Evolutionary conservation across 2,113 vertebrate species (phyloP), one percentile per base, ranked within the genome.

Genomic region (Mobula hypostoma): DNA sequence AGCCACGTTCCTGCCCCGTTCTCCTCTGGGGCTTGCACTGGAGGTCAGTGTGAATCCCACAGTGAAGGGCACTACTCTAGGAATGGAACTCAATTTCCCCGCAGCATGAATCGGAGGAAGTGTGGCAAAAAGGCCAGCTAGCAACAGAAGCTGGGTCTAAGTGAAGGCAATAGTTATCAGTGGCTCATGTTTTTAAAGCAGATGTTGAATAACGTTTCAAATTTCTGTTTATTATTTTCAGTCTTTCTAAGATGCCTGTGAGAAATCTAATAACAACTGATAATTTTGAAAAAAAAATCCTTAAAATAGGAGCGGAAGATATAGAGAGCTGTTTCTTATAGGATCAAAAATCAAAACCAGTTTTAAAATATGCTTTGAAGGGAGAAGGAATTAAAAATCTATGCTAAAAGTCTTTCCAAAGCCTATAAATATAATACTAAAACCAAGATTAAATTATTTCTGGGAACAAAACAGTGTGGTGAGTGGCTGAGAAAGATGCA

Each of bases 161-260:
- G 17, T 32, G n/a, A 90, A 32, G 27, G 1, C 58, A 27, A 87
- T 24, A 61, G 29, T 32, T 4, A 88, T n/a, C 29, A 11, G 29
- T 88, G 85, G 29, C 58, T 32, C 85, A n/a, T 17, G 63, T 66
- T 90, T 32, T 68, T 19, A 27, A 68, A 90, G 19, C 61, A 68
- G 63, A 90, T 21, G 29, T 90, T 90, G 61, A 85, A 61, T 85
- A 9, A 85, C 24, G 29, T 90, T 88, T 66, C 85, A 88, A 88
- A 1, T 5, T 0, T 58, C 29, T 8, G n/a, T 66, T 90, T 36
- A 17, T 66, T 90, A 90, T 66, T 68, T 15, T 66, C 15, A 68
- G 66, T n/a, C 7, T 32, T 66, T 88, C 85, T 58, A 27, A 12
- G 58, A 88, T 61, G 14, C 14, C 0, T 90, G 61, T n/a, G n/a